Conservation (phyloP, 2,113 vertebrate species). For the Tenebrosternarchus preto region DNA sequence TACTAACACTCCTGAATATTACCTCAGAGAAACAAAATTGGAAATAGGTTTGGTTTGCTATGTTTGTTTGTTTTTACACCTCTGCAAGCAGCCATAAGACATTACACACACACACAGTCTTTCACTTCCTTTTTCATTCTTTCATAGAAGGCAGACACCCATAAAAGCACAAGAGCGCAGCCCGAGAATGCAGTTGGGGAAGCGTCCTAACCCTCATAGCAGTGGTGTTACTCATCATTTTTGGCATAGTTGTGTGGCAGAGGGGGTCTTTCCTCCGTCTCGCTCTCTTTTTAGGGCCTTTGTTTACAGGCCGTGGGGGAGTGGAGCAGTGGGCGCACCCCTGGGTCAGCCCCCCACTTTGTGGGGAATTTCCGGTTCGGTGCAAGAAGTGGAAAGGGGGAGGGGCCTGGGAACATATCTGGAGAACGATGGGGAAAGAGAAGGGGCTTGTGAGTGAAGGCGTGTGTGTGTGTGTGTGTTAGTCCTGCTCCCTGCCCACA, state of each 20-base stretch:
- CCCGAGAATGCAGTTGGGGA: not conserved
- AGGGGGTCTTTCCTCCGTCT: slow-evolving; percentile 29
- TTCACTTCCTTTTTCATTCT: not conserved
- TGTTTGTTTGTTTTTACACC: too few relatives aligned
- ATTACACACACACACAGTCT: not conserved
- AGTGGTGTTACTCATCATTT: slow-evolving; percentile 41
- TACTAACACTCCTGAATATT: not conserved
- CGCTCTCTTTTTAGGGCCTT: slow-evolving; percentile 42
- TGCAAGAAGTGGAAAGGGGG: slow-evolving; percentile 12
- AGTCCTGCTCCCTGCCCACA: slow-evolving; percentile 10
- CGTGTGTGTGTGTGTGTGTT: not conserved
- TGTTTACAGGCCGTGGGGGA: slow-evolving; percentile 46
- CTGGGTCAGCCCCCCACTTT: slow-evolving; percentile 44
- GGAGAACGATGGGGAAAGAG: slow-evolving; percentile 6
- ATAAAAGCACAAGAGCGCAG: slow-evolving; percentile 45
- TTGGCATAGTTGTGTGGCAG: slow-evolving; percentile 40
- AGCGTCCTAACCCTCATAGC: slow-evolving; percentile 39
- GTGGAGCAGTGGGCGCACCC: not conserved
- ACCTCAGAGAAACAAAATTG: not conserved
- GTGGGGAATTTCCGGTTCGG: slow-evolving; percentile 54
- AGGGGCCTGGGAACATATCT: slow-evolving; percentile 31
- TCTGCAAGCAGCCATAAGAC: not conserved
- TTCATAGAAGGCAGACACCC: slow-evolving; percentile 20
- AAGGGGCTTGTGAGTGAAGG: slow-evolving; percentile 11
- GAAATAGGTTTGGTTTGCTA: too few relatives aligned